Evolutionary conservation across 2,888 invertebrate genomes (phyloP).

Genomic region (Caenorhabditis afra): DNA sequence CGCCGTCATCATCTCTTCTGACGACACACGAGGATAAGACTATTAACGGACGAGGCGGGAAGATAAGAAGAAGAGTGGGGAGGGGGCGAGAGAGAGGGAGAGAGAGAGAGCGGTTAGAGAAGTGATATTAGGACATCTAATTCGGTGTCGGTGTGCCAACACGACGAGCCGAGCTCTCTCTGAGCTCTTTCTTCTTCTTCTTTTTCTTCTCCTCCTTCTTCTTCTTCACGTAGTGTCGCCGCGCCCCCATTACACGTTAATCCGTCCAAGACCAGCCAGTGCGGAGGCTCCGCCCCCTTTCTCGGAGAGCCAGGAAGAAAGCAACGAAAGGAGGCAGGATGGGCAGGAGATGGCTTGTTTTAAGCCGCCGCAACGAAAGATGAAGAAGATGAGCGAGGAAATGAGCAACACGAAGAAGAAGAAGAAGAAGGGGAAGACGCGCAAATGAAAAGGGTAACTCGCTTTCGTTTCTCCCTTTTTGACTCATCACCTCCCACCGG

Average conservation of each 20-base stretch:
- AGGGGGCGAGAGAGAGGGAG: slow-evolving; percentile 30
- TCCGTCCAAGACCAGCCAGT: slow-evolving; percentile 47
- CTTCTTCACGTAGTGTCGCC: slow-evolving; percentile 50
- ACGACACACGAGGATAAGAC: slow-evolving; percentile 43
- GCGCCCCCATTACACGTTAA: slow-evolving; percentile 61
- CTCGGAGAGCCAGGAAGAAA: slow-evolving; percentile 19
- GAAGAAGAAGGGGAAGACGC: too few species aligned
- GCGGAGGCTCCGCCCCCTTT: slow-evolving; percentile 36
- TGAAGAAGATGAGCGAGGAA: slow-evolving; percentile 24
- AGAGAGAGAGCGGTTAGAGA: slow-evolving; percentile 15
- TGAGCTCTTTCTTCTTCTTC: slow-evolving; percentile 30
- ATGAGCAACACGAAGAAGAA: too few species aligned
- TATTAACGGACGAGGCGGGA: slow-evolving; percentile 29
- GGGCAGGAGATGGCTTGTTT: slow-evolving; percentile 44
- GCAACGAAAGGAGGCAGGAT: slow-evolving; percentile 14
- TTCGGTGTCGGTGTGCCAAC: slow-evolving; percentile 43
- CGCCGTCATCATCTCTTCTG: slow-evolving; percentile 56
- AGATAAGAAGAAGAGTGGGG: slow-evolving; percentile 20
- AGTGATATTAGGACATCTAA: slow-evolving; percentile 57
- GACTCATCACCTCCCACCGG: slow-evolving; percentile 13
- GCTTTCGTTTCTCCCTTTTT: slow-evolving; percentile 27
- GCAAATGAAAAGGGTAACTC: slow-evolving; percentile 57
- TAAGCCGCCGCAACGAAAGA: slow-evolving; percentile 37
- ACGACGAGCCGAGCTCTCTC: slow-evolving; percentile 30
- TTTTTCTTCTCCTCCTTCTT: slow-evolving; percentile 16